A percentile compares a stretch with the other conserved stretches of the same genome.
These are phyloP conservation scores for Onychomys torridus DNA, from an alignment of 2,797 vertebrate species.

Conservation along the genomic window DNA sequence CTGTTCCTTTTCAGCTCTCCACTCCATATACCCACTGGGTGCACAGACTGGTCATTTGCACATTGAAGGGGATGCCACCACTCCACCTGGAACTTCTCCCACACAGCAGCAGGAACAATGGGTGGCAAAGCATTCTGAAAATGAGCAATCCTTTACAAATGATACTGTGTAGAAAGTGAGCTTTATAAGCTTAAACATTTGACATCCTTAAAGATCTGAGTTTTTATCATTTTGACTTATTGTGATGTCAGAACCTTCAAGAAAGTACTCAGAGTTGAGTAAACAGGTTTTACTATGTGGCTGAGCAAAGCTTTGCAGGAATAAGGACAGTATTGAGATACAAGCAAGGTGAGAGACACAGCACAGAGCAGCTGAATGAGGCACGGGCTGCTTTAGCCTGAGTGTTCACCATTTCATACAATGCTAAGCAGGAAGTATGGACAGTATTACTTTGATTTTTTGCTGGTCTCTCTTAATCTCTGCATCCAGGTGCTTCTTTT, in stretches of 20 bases:
- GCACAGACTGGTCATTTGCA: background rate
- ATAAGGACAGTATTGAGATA: conserved; percentile 40
- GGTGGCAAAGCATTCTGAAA: conserved; percentile 26
- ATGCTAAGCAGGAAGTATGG: conserved; percentile 75
- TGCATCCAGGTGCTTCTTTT: conserved; percentile 87
- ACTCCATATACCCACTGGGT: background rate
- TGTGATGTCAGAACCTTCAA: conserved; percentile 71
- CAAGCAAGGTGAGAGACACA: conserved; percentile 20
- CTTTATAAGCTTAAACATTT: conserved; percentile 36
- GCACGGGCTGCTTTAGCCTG: conserved; percentile 36
- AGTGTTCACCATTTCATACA: conserved; percentile 38
- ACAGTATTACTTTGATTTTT: conserved; percentile 88
- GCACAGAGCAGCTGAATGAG: conserved; percentile 25
- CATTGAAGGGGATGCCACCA: background rate
- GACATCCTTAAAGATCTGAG: background rate
- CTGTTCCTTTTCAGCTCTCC: background rate
- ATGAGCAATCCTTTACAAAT: conserved; percentile 42
- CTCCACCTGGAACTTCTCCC: background rate
- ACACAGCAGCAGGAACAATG: background rate
- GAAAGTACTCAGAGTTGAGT: conserved; percentile 72
- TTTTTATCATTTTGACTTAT: conserved; percentile 55
- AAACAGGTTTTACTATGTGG: conserved; percentile 70
- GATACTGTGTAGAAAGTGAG: background rate
- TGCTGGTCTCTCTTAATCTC: conserved; percentile 88
- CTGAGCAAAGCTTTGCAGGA: conserved; percentile 59